phyloP scores from a whole-genome alignment of 2,888 invertebrate species.

The Dendrolimus houi region DNA sequence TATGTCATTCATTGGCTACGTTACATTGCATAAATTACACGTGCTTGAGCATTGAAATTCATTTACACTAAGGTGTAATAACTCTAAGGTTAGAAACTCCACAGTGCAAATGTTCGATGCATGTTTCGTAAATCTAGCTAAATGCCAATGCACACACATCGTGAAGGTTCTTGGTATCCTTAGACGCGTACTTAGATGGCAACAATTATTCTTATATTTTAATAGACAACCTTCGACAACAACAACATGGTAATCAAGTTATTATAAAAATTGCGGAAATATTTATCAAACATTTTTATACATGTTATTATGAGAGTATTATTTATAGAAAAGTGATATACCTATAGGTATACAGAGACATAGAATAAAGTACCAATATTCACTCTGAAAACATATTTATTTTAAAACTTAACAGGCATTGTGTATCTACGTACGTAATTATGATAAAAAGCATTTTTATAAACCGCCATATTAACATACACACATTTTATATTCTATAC shows the following conservation, averaged over 20 bases:
- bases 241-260: background rate
- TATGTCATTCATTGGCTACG: background rate
- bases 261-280: background rate
- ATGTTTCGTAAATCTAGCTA: slow-evolving; percentile 53
- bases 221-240: slow-evolving; percentile 1
- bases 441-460: too few species aligned
- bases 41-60: slow-evolving; percentile 4
- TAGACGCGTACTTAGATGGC: slow-evolving; percentile 14
- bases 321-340: too few species aligned
- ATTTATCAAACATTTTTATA: too few species aligned
- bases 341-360: too few species aligned
- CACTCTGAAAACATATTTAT: too few species aligned
- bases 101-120: slow-evolving; percentile 28
- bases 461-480: too few species aligned
- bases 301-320: too few species aligned
- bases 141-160: slow-evolving; percentile 51
- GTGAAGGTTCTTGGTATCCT: slow-evolving; percentile 23
- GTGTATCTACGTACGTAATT: too few species aligned
- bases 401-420: too few species aligned
- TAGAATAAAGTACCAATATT: too few species aligned
- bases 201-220: slow-evolving; percentile 13
- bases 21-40: background rate
- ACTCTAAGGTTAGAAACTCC: slow-evolving; percentile 35
- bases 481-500: too few species aligned
- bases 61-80: slow-evolving; percentile 26